phyloP scores from a whole-genome alignment of 2,113 vertebrate species.

The Clarias macrocephalus region DNA sequence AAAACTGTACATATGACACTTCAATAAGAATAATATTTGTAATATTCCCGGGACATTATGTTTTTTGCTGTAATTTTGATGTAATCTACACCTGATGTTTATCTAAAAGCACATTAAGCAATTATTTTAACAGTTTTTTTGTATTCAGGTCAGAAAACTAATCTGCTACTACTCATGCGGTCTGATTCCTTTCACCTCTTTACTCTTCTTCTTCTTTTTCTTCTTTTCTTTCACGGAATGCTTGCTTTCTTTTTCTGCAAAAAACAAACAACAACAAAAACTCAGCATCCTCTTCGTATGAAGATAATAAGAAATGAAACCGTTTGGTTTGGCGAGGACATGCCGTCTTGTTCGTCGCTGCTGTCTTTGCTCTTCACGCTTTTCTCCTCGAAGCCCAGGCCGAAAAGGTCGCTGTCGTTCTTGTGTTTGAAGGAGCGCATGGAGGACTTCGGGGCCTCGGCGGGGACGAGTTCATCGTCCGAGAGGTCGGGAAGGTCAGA shows the following conservation, averaged over 20 bases:
- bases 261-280: conserved; percentile 4
- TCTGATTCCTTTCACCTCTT: conserved; percentile 76
- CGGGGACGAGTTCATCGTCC: conserved; percentile 75
- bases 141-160: neutral
- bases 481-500: conserved; percentile 87
- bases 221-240: conserved; percentile 82
- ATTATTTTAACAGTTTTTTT: neutral
- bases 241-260: conserved; percentile 80
- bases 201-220: conserved; percentile 91
- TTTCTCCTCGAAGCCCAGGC: conserved; percentile 81
- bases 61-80: neutral
- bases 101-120: neutral
- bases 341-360: conserved; percentile 83
- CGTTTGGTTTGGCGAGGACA: conserved; percentile 26
- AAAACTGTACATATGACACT: no score
- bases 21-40: neutral
- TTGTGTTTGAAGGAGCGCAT: conserved; percentile 79
- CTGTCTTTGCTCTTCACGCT: conserved; percentile 73
- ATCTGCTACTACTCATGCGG: neutral
- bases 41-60: neutral
- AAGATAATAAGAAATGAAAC: neutral
- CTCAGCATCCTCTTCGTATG: neutral
- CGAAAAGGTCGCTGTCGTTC: conserved; percentile 84
- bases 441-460: conserved; percentile 68
- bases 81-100: neutral